These are phyloP conservation scores for Fragum sueziense DNA, from an alignment of 2,888 invertebrate genomes.

Conservation along the genomic window DNA sequence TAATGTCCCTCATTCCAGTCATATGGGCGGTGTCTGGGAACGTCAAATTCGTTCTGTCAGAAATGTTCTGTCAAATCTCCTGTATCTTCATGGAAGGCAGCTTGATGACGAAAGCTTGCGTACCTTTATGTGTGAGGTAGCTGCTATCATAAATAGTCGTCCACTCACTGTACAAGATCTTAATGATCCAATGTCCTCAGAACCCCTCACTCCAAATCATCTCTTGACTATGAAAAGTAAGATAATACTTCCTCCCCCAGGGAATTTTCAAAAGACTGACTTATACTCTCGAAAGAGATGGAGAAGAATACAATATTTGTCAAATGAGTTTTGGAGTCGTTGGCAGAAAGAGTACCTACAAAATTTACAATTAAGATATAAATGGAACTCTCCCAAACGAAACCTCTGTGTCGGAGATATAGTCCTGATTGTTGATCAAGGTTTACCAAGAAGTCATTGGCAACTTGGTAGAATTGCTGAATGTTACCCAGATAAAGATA, in stretches of 20 bases:
- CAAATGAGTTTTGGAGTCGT: slow-evolving; percentile 60
- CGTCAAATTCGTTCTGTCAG: slow-evolving; percentile 63
- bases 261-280: slow-evolving; percentile 52
- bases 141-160: slow-evolving; percentile 56
- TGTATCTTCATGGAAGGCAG: slow-evolving; percentile 32
- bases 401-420: slow-evolving; percentile 44
- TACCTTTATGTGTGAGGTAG: slow-evolving; percentile 54
- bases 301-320: slow-evolving; percentile 57
- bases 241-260: slow-evolving; percentile 52
- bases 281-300: slow-evolving; percentile 54
- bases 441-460: slow-evolving; percentile 38
- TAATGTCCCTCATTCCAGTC: slow-evolving; percentile 60
- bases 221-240: slow-evolving; percentile 54
- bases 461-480: slow-evolving; percentile 25
- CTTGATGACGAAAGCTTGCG: slow-evolving; percentile 49
- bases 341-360: slow-evolving; percentile 59
- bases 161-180: slow-evolving; percentile 53
- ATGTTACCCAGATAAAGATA: slow-evolving; percentile 19
- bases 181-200: slow-evolving; percentile 37
- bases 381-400: slow-evolving; percentile 12
- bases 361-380: slow-evolving; percentile 22
- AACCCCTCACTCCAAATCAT: slow-evolving; percentile 61
- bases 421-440: slow-evolving; percentile 45
- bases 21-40: slow-evolving; percentile 69
- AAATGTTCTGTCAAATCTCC: slow-evolving; percentile 47